These are phyloP conservation scores for Rhinopithecus roxellana DNA, from an alignment of 2,113 vertebrate species.

Conservation along the genomic window DNA sequence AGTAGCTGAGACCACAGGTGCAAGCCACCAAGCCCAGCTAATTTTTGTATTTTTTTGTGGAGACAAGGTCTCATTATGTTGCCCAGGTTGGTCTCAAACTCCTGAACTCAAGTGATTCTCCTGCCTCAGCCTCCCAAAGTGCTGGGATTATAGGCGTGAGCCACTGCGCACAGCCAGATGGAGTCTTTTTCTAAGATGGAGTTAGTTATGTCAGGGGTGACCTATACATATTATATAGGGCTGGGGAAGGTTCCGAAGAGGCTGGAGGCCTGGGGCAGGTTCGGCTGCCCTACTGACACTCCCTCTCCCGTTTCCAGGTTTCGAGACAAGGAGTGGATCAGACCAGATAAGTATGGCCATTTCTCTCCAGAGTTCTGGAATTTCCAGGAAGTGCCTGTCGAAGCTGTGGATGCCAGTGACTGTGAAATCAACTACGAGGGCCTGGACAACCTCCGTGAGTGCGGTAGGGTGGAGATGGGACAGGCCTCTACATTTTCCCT, in stretches of 20 bases:
- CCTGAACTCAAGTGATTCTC: too few relatives aligned
- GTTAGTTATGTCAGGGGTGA: too few relatives aligned
- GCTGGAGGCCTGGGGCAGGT: background rate
- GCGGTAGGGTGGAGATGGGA: background rate
- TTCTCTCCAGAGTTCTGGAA: slow-evolving; percentile 78
- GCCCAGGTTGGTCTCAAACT: too few relatives aligned
- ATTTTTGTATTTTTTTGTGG: too few relatives aligned
- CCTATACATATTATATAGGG: too few relatives aligned
- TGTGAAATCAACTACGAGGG: slow-evolving; percentile 86
- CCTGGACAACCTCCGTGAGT: slow-evolving; percentile 87
- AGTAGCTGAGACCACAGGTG: too few relatives aligned
- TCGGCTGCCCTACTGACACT: background rate
- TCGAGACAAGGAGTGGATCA: slow-evolving; percentile 86
- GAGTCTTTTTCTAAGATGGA: too few relatives aligned
- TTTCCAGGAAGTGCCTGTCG: slow-evolving; percentile 76
- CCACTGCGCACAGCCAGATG: too few relatives aligned
- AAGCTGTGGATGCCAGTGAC: slow-evolving; percentile 86
- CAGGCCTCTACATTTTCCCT: background rate
- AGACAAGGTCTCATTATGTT: too few relatives aligned
- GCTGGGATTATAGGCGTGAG: too few relatives aligned
- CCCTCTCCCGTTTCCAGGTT: slow-evolving; percentile 79
- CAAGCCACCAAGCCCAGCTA: too few relatives aligned
- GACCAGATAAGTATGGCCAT: slow-evolving; percentile 47
- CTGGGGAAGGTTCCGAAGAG: background rate
- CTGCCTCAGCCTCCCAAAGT: too few relatives aligned